Base-by-base conservation (phyloP, 2,113 vertebrate species). In the Seriola quinqueradiata region DNA sequence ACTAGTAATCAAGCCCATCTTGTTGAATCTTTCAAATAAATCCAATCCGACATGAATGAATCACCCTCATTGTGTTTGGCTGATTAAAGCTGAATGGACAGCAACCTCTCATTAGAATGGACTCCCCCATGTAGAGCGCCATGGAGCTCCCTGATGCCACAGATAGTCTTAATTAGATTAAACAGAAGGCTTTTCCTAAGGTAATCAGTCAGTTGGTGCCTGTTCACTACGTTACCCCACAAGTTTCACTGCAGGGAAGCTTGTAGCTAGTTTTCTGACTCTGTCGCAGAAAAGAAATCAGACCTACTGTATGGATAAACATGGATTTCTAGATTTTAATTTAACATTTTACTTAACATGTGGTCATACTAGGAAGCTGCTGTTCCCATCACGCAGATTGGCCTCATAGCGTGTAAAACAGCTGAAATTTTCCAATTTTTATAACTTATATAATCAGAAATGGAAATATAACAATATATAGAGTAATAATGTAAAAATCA, bases 141-240 rank as follows among this genome's bases (percentile, higher is more conserved):
- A 78, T 65, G 87, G 89, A 90, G 84, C 79, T 90, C 87, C 82
- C 85, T 84, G 88, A 84, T 91, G 81, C 90, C 71, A 73, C 92
- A 88, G 90, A 91, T 94, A 91, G 86, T 84, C 89, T 85, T 93
- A 95, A 96, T 96, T 96, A 94, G 94, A 95, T 96, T 94, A 94
- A 95, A 92, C 70, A 61, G 84, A 88, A 93, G 92, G 91, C 94
- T 96, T 96, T 96, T 93, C 94, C 95, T 93, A 88, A 94, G 93
- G 88, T 95, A 96, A 96, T 96, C 92, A 95, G 94, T 95, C 93
- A 90, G 82, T 89, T 81, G 93, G 84, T 92, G 91, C 88, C 91
- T 90, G 91, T 89, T 90, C 77, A 69, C 90, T 77, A 76, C 60
- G 52, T 84, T 92, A 80, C 82, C 50, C 14, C 75, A 79, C 79